These are phyloP conservation scores for Cariama cristata DNA, from an alignment of 2,113 vertebrate species.

Conservation along the genomic window DNA sequence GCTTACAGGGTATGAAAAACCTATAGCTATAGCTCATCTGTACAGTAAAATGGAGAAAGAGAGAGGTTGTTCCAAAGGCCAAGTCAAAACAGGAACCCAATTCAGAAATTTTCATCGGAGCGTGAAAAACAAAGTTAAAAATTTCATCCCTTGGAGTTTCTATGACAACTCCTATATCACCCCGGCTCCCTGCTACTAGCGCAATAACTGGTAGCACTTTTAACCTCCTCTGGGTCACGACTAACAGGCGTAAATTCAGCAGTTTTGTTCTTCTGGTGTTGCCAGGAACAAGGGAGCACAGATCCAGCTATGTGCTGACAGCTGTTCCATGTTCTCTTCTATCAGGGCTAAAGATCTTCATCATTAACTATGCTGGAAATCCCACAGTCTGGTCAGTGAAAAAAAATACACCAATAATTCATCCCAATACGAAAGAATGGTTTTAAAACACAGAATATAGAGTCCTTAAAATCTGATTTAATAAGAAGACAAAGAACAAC, in stretches of 20 bases:
- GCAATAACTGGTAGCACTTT: neutral
- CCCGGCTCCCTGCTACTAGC: neutral
- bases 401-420: neutral
- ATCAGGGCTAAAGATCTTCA: neutral
- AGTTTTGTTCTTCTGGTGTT: neutral
- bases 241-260: neutral
- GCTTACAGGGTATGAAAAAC: neutral
- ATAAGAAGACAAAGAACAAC: neutral
- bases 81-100: neutral
- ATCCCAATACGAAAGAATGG: neutral
- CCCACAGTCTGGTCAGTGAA: neutral
- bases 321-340: neutral
- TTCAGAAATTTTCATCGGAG: neutral
- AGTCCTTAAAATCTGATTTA: neutral
- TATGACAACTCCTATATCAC: constrained; percentile 25
- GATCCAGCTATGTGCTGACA: neutral
- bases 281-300: neutral
- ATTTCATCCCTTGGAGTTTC: neutral
- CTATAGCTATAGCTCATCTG: neutral
- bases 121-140: neutral
- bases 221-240: neutral
- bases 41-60: neutral
- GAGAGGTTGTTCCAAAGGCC: neutral
- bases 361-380: neutral
- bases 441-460: neutral